Conservation (phyloP, 2,888 invertebrate genomes). For the Rapana venosa region DNA sequence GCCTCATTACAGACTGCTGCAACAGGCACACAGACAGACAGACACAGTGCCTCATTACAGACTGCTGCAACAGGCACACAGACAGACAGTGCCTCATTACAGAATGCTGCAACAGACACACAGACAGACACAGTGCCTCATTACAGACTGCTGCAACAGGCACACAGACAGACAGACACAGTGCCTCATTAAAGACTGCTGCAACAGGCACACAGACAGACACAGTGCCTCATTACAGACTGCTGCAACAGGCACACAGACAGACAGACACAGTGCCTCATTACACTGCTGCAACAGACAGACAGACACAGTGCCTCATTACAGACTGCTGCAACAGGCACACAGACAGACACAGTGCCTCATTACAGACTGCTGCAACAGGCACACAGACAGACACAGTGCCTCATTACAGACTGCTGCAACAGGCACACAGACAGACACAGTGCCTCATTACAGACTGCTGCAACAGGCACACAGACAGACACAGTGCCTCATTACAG, state of each 20-base stretch:
- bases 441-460: no score
- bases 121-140: constrained; percentile 14
- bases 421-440: no score
- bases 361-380: no score
- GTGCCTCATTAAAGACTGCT: no score
- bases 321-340: no score
- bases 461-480: no score
- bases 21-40: neutral
- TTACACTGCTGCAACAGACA: neutral
- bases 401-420: no score
- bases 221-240: no score
- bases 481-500: no score
- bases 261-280: neutral
- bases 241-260: neutral
- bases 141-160: no score
- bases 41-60: neutral
- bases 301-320: no score
- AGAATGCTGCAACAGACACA: neutral
- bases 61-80: neutral
- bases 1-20: no score
- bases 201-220: neutral
- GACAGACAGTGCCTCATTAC: neutral
- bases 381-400: neutral
- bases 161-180: constrained; percentile 3
- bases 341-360: neutral